Base-by-base conservation (phyloP, 2,888 invertebrate genomes). In the Synanthedon andrenaeformis region DNA sequence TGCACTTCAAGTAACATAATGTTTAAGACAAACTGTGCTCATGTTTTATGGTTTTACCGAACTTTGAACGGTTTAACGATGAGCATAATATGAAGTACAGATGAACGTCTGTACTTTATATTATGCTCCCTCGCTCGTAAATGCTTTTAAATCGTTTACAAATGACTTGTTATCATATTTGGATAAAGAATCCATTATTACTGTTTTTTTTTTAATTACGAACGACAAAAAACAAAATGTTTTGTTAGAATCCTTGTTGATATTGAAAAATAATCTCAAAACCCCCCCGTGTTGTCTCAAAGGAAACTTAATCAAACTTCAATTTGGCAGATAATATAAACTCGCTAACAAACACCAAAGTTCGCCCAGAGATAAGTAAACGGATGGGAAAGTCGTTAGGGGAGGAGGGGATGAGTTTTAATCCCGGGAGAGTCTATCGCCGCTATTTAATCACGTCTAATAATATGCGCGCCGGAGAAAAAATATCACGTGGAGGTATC, bases 381-480 rank as follows among this genome's bases (percentile, higher is more conserved):
- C 72, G 71, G 73, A 74, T 71, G 72, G 72, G 72, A 73, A 74
- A 76, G 76, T 73, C 76, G 76, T 77, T 79, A 74, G 70, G 76
- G 66, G 74, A 72, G 66, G 74, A 72, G 35, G 35, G 35, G 35
- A 67, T 71, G 76, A 76, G 77, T 76, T 81, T 78, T 74, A 79
- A 81, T 78, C 79, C 75, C 74, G 62, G 59, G 67, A 52, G 71
- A 73, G 70, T 61, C 65, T 74, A 77, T 75, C 74, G 74, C 68
- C 74, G 76, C 71, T 78, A 75, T 85, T 86, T 86, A 85, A 85
- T 86, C 83, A 82, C 80, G 76, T 77, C 79, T 79, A 78, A 49
- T 45, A 84, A 81, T 83, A 84, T 81, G 74, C 72, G 68, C 67
- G 66, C 64, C 66, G 78, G 69, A 79, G 69, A 80, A 82, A 83